Conservation (phyloP, 2,888 invertebrate species). For the Drosophila robusta region DNA sequence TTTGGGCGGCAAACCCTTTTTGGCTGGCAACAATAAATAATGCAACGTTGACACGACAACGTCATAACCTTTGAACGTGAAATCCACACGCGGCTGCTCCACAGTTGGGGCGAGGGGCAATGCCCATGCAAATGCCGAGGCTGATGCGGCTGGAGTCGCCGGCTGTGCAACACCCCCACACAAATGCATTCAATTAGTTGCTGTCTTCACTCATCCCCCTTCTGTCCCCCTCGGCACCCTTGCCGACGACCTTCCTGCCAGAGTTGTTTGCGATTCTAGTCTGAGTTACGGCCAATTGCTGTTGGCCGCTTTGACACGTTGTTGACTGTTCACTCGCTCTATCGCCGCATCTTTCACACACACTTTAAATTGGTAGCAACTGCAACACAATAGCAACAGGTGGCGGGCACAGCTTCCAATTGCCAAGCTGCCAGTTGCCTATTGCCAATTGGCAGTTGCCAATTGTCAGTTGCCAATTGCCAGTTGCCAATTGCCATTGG, state of each 20-base stretch:
- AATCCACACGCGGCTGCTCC: constrained; percentile 44
- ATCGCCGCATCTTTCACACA: constrained; percentile 36
- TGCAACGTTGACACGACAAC: constrained; percentile 84
- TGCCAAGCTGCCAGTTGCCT: constrained; percentile 53
- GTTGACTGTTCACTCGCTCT: constrained; percentile 32
- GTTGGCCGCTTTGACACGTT: constrained; percentile 44
- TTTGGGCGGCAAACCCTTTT: constrained; percentile 80
- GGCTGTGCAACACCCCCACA: constrained; percentile 25
- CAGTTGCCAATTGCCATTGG: constrained; percentile 59
- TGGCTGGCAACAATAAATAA: constrained; percentile 80
- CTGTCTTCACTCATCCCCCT: constrained; percentile 7
- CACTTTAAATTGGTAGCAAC: constrained; percentile 37
- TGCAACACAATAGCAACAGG: constrained; percentile 63
- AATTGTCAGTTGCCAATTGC: constrained; percentile 36
- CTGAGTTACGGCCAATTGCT: constrained; percentile 44
- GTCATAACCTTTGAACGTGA: constrained; percentile 85
- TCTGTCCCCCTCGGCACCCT: neutral
- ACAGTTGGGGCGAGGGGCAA: neutral
- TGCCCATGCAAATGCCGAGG: constrained; percentile 33
- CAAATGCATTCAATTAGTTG: constrained; percentile 66
- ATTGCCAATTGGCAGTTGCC: constrained; percentile 20
- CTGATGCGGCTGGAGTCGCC: constrained; percentile 26
- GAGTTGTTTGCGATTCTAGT: constrained; percentile 13
- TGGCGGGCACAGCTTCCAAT: constrained; percentile 56
- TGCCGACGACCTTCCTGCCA: constrained; percentile 22